Percentiles rank a stretch among this genome's conserved stretches.
phyloP scores from a whole-genome alignment of 2,888 invertebrate genomes.

The Machimus rusticus region DNA sequence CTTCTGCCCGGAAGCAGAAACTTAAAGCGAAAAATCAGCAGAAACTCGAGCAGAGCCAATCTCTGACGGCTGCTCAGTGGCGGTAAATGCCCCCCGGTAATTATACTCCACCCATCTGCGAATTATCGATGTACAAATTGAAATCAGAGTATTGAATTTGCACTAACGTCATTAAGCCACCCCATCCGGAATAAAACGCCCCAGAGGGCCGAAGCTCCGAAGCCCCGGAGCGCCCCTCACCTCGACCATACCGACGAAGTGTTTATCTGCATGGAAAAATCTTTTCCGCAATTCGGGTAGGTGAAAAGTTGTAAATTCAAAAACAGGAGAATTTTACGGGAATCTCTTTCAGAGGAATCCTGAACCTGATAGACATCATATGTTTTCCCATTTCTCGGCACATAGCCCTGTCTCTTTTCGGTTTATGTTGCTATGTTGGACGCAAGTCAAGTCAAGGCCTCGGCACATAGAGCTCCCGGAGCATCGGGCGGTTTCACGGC shows the following conservation, averaged over 20 bases:
- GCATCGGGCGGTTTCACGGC: neutral
- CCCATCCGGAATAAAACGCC: neutral
- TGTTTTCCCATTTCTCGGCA: neutral
- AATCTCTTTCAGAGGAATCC: neutral
- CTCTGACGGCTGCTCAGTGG: neutral
- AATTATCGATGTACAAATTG: neutral
- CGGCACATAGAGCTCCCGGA: neutral
- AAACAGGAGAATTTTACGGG: neutral
- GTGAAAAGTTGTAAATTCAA: neutral
- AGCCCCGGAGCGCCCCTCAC: neutral
- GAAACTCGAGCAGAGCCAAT: neutral
- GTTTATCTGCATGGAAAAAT: neutral
- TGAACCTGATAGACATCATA: neutral
- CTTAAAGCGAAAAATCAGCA: neutral
- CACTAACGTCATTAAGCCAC: neutral
- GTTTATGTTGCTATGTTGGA: neutral
- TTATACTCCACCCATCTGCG: neutral
- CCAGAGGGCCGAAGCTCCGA: neutral
- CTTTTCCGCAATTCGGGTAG: neutral
- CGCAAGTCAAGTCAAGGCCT: slow-evolving; percentile 3
- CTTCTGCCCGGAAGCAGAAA: neutral
- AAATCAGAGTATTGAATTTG: neutral
- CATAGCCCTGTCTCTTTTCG: neutral
- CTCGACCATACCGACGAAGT: neutral
- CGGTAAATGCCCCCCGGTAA: neutral